Percentiles rank a stretch among this genome's conserved stretches.
Evolutionary conservation across 2,888 invertebrate genomes (phyloP).

Genomic region (Hypselothyrea guttata): DNA sequence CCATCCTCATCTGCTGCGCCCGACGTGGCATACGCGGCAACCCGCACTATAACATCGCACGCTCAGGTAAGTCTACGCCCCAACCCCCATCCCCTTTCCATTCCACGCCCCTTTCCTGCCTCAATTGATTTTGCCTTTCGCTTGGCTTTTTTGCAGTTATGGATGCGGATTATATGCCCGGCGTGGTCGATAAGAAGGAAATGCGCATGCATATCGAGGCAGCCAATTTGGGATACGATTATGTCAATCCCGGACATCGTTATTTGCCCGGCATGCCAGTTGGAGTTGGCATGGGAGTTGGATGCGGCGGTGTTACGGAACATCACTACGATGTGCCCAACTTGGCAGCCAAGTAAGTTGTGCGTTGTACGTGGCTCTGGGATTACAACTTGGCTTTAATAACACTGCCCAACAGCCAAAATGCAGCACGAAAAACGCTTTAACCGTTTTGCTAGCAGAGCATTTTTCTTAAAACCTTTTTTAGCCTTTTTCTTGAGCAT

Average conservation of each 20-base stretch:
- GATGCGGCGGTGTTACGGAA: slow-evolving; percentile 83
- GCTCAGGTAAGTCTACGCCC: slow-evolving; percentile 76
- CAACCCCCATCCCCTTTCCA: not conserved
- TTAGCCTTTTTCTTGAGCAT: too few relatives aligned
- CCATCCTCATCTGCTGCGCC: slow-evolving; percentile 80
- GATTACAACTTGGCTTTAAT: too few relatives aligned
- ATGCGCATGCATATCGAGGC: slow-evolving; percentile 83
- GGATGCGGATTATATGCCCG: slow-evolving; percentile 93
- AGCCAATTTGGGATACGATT: slow-evolving; percentile 90
- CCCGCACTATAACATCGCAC: slow-evolving; percentile 81
- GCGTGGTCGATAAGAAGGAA: slow-evolving; percentile 91
- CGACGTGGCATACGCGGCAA: slow-evolving; percentile 79
- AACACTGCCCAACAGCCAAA: too few relatives aligned
- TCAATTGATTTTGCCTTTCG: slow-evolving; percentile 53
- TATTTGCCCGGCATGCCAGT: slow-evolving; percentile 75
- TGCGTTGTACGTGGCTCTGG: too few relatives aligned
- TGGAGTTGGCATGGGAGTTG: slow-evolving; percentile 76
- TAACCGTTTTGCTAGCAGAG: too few relatives aligned
- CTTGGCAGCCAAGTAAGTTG: slow-evolving; percentile 87
- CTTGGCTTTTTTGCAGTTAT: slow-evolving; percentile 85
- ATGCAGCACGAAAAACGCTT: too few relatives aligned
- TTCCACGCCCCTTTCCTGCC: not conserved
- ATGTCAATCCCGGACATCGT: slow-evolving; percentile 85
- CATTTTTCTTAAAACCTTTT: too few relatives aligned
- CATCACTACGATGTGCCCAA: slow-evolving; percentile 96